These are phyloP conservation scores for Enteromius fasciolatus DNA, from an alignment of 2,797 vertebrate genomes.

Conservation along the genomic window DNA sequence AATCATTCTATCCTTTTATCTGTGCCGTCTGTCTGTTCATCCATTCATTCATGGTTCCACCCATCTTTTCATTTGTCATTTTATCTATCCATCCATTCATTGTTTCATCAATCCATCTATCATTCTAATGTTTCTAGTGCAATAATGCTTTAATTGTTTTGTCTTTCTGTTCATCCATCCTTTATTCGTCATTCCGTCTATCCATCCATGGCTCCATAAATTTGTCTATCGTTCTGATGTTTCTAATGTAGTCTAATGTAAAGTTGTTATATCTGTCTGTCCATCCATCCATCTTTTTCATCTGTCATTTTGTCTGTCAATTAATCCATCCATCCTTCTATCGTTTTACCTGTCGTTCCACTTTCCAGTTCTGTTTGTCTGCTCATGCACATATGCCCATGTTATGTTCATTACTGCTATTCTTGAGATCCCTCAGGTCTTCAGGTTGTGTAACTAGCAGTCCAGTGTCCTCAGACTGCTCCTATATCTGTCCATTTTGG, in stretches of 20 bases:
- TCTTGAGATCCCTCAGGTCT: neutral
- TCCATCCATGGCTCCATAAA: too few relatives aligned
- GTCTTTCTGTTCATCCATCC: neutral
- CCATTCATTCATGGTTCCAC: neutral
- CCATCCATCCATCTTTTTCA: neutral
- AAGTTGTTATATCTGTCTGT: too few relatives aligned
- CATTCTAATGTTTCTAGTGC: neutral
- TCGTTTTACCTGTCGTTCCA: too few relatives aligned
- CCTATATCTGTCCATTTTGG: neutral
- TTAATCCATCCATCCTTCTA: neutral
- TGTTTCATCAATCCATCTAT: too few relatives aligned
- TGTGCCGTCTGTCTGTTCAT: neutral
- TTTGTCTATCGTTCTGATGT: too few relatives aligned
- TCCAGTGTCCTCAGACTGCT: neutral
- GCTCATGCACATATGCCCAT: neutral
- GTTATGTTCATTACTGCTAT: constrained; percentile 4
- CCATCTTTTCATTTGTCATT: neutral
- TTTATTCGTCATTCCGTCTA: neutral
- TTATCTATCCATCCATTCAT: too few relatives aligned
- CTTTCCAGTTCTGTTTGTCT: neutral
- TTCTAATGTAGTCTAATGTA: too few relatives aligned
- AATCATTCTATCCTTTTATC: neutral
- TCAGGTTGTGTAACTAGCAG: neutral
- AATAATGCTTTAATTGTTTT: too few relatives aligned
- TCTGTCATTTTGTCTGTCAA: neutral